Evolutionary conservation across 2,888 invertebrate species (phyloP), one percentile per base, ranked within the genome.

Genomic region (Lasioglossum villosulum): DNA sequence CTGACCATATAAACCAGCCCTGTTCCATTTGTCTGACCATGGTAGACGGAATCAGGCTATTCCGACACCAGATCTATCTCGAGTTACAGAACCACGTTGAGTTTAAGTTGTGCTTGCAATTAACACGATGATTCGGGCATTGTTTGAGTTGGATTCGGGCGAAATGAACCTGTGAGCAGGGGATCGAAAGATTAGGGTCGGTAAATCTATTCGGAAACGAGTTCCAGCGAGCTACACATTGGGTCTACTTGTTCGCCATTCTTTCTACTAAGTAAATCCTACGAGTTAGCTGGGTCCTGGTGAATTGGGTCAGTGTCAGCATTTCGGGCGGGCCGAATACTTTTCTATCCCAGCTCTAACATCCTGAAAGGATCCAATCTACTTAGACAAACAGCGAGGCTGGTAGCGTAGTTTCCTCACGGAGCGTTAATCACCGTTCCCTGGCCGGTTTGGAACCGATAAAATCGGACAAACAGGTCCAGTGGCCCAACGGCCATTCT

Each of bases 401-500:
- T 5, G 23, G 63, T 63, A 8, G 19, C 19, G 23, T 1, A 5
- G 39, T 42, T 27, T n/a, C 27, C 70, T 70, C 71, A 4, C 23
- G 45, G 12, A 19, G 19, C 45, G 48, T 73, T 73, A 73, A 73
- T 73, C 48, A 73, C 72, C 45, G 72, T 72, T 72, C 45, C 48
- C 4, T 14, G 30, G 2, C 34, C 48, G 23, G 3, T 34, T 48
- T 34, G 12, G 71, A 34, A 19, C 39, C 66, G 84, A 82, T 80
- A 83, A 82, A 82, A 70, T 84, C 82, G 63, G 56, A 68, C 81
- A 77, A 76, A 56, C 59, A 39, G 34, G 48, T 63, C 59, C 83
- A 66, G 45, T 70, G 78, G 85, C 73, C 73, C 79, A 70, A 34
- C 42, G 71, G 66, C 34, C 39, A n/a, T 48, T 39, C 75, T 75